These are phyloP conservation scores for Erpetoichthys calabaricus DNA, from an alignment of 2,797 vertebrate genomes.

Conservation along the genomic window DNA sequence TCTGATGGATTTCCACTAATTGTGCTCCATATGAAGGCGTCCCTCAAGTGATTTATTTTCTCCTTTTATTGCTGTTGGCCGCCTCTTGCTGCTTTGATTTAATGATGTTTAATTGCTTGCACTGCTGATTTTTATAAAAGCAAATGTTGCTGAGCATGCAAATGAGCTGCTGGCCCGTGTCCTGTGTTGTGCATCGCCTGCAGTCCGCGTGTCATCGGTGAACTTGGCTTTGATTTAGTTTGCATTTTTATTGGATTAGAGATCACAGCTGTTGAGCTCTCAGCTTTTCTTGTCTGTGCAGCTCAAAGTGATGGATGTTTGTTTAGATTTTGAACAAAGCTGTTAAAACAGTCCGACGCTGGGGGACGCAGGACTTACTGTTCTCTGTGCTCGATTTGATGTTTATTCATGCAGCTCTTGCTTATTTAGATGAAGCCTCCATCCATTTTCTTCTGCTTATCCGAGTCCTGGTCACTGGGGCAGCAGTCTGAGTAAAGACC, in stretches of 20 bases:
- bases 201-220: conserved; percentile 1
- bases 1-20: conserved; percentile 6
- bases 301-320: neutral
- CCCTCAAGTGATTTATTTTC: neutral
- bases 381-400: no score
- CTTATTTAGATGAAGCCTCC: no score
- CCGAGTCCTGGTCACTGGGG: no score
- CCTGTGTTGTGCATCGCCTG: neutral
- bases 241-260: conserved; percentile 1
- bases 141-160: neutral
- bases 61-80: conserved; percentile 1
- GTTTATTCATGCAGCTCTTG: no score
- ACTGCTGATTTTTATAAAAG: conserved; percentile 1
- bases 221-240: conserved; percentile 1
- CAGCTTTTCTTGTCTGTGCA: neutral
- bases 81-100: neutral
- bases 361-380: no score
- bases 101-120: neutral
- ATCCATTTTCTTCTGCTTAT: no score
- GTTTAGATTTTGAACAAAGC: no score
- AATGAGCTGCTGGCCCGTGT: neutral
- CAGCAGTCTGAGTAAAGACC: no score
- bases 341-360: no score
- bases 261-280: neutral
- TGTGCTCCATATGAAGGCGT: conserved; percentile 1